phyloP scores from a whole-genome alignment of 2,797 vertebrate genomes.

The Bryconaethiops microstoma region DNA sequence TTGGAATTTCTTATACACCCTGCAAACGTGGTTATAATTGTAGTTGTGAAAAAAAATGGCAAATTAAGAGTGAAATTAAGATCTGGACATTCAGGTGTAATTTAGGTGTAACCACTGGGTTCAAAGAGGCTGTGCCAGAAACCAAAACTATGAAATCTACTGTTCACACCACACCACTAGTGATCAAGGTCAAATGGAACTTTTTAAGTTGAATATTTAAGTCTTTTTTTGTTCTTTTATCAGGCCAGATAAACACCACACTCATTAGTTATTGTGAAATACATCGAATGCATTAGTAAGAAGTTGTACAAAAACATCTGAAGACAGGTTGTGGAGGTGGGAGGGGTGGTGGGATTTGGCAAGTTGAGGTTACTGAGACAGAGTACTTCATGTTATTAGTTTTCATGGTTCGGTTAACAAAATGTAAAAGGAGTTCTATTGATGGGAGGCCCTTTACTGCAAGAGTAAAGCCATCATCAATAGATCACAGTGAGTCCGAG shows the following conservation, averaged over 20 bases:
- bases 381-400: slow-evolving; percentile 69
- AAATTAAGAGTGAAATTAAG: not conserved
- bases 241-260: slow-evolving; percentile 33
- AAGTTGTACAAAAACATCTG: slow-evolving; percentile 66
- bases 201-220: slow-evolving; percentile 12
- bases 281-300: slow-evolving; percentile 55
- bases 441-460: slow-evolving; percentile 58
- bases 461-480: slow-evolving; percentile 60
- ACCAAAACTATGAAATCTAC: slow-evolving; percentile 2
- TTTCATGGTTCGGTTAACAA: slow-evolving; percentile 65
- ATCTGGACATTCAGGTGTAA: not conserved
- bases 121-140: not conserved
- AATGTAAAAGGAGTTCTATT: slow-evolving; percentile 61
- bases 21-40: not conserved
- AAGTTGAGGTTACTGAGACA: slow-evolving; percentile 66
- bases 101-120: not conserved
- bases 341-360: slow-evolving; percentile 69
- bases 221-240: slow-evolving; percentile 7
- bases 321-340: slow-evolving; percentile 64
- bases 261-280: slow-evolving; percentile 51
- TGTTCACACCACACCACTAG: slow-evolving; percentile 3
- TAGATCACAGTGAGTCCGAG: slow-evolving; percentile 59
- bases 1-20: slow-evolving; percentile 4
- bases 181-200: slow-evolving; percentile 28
- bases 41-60: not conserved